Percentiles rank a stretch among this genome's conserved stretches.
Conservation (phyloP, 2,113 vertebrate species). For the Eulemur rufifrons region DNA sequence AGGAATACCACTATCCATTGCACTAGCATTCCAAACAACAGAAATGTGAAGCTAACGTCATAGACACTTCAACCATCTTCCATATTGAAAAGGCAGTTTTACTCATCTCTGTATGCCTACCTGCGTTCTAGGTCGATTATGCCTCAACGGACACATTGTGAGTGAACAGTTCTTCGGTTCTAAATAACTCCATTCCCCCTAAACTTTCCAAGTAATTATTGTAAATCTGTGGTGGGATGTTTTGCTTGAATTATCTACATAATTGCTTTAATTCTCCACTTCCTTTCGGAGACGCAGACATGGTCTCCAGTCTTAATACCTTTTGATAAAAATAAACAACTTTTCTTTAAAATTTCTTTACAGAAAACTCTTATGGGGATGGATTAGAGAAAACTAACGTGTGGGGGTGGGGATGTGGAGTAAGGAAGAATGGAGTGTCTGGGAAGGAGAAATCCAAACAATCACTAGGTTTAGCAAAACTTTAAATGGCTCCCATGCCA, state of each 20-base stretch:
- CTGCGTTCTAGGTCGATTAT: constrained; percentile 34
- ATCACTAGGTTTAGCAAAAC: constrained; percentile 47
- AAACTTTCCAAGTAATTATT: constrained; percentile 71
- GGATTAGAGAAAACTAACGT: not conserved
- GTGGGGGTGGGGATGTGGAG: rapidly evolving
- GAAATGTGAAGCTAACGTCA: constrained; percentile 38
- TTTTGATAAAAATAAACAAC: constrained; percentile 57
- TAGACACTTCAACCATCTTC: not conserved
- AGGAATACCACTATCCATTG: constrained; percentile 5
- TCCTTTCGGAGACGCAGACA: constrained; percentile 61
- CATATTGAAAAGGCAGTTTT: constrained; percentile 21
- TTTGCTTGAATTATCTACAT: constrained; percentile 78
- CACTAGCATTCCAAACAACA: constrained; percentile 54
- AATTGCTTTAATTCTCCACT: constrained; percentile 78
- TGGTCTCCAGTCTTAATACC: constrained; percentile 60
- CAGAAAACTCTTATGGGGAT: not conserved
- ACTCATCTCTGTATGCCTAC: not conserved
- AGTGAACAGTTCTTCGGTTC: constrained; percentile 65
- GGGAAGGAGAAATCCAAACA: constrained; percentile 58
- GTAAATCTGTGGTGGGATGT: constrained; percentile 71
- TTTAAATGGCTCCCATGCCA: constrained; percentile 73
- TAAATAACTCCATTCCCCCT: constrained; percentile 60
- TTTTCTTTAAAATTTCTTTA: constrained; percentile 38
- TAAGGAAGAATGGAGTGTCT: not conserved
- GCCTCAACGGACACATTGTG: constrained; percentile 39